Evolutionary conservation across 2,888 invertebrate genomes (phyloP).

Genomic region (Drosophila maculinotata): DNA sequence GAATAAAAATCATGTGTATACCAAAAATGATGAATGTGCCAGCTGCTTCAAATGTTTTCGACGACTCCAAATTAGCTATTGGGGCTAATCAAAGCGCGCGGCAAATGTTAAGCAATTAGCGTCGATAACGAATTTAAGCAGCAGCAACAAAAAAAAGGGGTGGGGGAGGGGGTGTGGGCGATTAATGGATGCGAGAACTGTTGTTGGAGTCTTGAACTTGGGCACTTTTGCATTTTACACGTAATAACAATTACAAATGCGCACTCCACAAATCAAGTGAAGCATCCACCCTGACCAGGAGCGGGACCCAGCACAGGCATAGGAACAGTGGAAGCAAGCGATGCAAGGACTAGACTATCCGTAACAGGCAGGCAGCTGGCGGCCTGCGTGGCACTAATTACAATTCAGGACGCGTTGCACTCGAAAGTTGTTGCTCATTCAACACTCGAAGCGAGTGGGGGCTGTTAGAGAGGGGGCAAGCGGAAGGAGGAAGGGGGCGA

Average conservation of each 20-base stretch:
- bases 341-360: conserved; percentile 24
- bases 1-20: not conserved
- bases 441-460: conserved; percentile 65
- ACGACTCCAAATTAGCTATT: conserved; percentile 2
- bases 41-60: conserved; percentile 1
- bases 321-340: conserved; percentile 1
- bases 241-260: conserved; percentile 78
- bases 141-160: conserved; percentile 11
- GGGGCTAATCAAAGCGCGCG: conserved; percentile 59
- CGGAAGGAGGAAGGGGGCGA: not conserved
- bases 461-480: not conserved
- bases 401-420: conserved; percentile 81
- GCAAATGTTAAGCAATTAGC: conserved; percentile 68
- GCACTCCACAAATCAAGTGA: conserved; percentile 75
- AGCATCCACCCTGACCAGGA: conserved; percentile 26
- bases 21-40: not conserved
- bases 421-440: conserved; percentile 78
- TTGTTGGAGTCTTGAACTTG: conserved; percentile 28
- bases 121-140: conserved; percentile 64
- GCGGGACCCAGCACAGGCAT: not conserved
- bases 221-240: conserved; percentile 62
- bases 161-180: too few species aligned
- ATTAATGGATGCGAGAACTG: too few species aligned
- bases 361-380: conserved; percentile 17
- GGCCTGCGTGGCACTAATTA: conserved; percentile 68